A percentile compares a stretch with the other conserved stretches of the same genome.
phyloP scores from a whole-genome alignment of 37 sponge, comb jelly and placozoan species.

The Spongilla lacustris region DNA sequence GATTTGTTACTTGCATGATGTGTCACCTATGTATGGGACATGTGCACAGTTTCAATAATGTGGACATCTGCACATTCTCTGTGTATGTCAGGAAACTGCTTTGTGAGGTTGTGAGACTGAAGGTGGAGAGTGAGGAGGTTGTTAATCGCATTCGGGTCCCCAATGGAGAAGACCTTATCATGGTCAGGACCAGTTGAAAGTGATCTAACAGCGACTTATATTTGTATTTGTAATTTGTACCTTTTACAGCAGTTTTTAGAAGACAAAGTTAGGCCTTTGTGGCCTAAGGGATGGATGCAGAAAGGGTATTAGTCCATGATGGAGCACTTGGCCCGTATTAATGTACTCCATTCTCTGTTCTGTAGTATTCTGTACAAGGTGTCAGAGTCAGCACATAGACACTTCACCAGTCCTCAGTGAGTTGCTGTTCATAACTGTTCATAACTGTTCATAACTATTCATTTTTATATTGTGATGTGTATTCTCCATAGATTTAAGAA shows the following conservation, averaged over 20 bases:
- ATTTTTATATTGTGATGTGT: neutral
- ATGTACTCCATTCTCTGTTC: no score
- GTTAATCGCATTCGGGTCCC: neutral
- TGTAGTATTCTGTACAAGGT: constrained; percentile 62
- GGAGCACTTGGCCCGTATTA: no score
- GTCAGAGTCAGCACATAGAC: constrained; percentile 56
- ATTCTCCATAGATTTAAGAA: neutral
- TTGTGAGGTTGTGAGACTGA: constrained; percentile 49
- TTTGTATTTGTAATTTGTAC: neutral
- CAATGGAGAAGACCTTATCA: constrained; percentile 57
- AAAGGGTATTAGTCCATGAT: no score
- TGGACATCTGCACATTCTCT: neutral
- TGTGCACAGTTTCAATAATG: no score
- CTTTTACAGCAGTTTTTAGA: constrained; percentile 71
- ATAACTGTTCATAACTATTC: neutral
- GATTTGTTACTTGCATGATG: no score
- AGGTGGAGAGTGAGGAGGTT: constrained; percentile 55
- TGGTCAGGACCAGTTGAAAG: constrained; percentile 10
- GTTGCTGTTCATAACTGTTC: neutral
- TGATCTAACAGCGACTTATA: no score
- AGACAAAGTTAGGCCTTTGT: constrained; percentile 57
- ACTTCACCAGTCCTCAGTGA: constrained; percentile 48
- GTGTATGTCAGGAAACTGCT: constrained; percentile 34
- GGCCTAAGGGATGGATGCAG: constrained; percentile 87
- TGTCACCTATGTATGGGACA: neutral